A percentile compares a stretch with the other conserved stretches of the same genome.
Conservation (phyloP, 2,113 vertebrate species). For the Lepus europaeus region DNA sequence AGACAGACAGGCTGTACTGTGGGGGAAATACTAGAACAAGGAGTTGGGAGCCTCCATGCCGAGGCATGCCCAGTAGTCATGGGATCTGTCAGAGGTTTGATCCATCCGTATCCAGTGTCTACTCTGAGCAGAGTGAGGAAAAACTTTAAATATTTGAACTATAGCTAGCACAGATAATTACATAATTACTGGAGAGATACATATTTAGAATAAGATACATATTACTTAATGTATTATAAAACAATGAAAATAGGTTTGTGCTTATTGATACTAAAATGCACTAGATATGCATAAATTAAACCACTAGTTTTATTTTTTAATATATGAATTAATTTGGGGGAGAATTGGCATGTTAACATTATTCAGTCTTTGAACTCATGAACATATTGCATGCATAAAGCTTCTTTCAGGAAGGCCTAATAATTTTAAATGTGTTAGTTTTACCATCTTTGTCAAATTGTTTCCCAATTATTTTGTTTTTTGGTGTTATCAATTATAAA, state of each 20-base stretch:
- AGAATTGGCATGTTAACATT: not conserved
- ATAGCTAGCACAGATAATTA: not conserved
- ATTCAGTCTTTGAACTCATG: not conserved
- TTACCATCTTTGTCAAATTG: not conserved
- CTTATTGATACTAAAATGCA: not conserved
- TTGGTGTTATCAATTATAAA: conserved; percentile 18
- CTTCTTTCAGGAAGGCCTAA: not conserved
- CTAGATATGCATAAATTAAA: not conserved
- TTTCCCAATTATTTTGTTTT: not conserved
- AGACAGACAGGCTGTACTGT: not conserved
- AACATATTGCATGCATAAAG: not conserved
- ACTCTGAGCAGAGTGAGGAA: not conserved
- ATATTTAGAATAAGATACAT: conserved; percentile 31
- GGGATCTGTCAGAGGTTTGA: not conserved
- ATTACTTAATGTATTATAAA: not conserved
- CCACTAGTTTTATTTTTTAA: conserved; percentile 45
- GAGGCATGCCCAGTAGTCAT: not conserved
- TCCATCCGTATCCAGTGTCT: not conserved
- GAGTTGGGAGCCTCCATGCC: not conserved
- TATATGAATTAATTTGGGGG: not conserved
- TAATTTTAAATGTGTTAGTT: not conserved
- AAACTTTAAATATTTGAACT: conserved; percentile 18
- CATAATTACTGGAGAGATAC: not conserved
- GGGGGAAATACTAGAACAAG: not conserved
- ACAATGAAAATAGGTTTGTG: not conserved